Percentiles rank a stretch among this genome's conserved stretches.
phyloP scores from a whole-genome alignment of 2,888 invertebrate species.

The Oxyscelio sp. region DNA sequence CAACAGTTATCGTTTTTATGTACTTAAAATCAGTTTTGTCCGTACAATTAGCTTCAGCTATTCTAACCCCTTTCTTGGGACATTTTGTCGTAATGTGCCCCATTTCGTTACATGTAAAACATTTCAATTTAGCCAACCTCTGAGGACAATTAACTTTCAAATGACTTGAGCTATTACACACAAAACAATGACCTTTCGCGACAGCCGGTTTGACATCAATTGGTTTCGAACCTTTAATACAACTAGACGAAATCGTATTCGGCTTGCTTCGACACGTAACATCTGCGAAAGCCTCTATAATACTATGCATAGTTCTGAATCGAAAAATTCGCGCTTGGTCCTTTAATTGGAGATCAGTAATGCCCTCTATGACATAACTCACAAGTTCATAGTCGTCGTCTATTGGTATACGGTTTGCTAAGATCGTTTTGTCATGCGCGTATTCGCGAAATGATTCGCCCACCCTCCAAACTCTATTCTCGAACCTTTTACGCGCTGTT shows the following conservation, averaged over 20 bases:
- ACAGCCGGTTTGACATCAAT: background rate
- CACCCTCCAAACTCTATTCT: conserved; percentile 8
- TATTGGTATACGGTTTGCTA: conserved; percentile 4
- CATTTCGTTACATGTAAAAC: conserved; percentile 6
- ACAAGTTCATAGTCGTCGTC: conserved; percentile 1
- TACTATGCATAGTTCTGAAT: background rate
- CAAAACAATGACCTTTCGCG: background rate
- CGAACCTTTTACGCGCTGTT: too few species aligned
- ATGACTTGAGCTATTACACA: too few species aligned
- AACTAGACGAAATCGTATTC: too few species aligned
- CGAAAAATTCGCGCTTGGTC: conserved; percentile 11
- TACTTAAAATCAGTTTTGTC: background rate
- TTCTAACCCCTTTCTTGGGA: background rate
- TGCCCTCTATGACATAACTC: background rate
- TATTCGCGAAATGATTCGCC: conserved; percentile 20
- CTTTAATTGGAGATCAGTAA: conserved; percentile 1
- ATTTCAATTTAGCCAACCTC: background rate
- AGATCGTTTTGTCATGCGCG: conserved; percentile 1
- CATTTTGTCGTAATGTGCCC: conserved; percentile 12
- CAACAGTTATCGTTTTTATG: background rate
- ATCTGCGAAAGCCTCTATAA: background rate
- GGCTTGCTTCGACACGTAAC: too few species aligned
- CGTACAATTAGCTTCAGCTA: background rate
- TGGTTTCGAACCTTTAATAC: background rate
- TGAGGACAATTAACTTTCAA: background rate